Base-by-base conservation (phyloP, 2,113 vertebrate species). In the Trogon melanurus region DNA sequence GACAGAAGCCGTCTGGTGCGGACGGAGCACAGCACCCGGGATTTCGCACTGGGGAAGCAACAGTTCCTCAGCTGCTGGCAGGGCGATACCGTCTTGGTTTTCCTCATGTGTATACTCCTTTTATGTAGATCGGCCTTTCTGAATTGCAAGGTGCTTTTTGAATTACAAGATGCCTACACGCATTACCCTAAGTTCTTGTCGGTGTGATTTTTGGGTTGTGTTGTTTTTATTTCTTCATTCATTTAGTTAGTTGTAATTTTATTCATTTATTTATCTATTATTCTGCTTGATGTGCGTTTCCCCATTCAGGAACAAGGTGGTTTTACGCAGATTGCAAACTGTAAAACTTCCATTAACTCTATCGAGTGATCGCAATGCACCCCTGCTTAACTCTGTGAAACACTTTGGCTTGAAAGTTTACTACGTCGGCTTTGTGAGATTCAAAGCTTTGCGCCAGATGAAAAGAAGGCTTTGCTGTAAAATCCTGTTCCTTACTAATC, bases 321-420 rank as follows among this genome's bases (percentile, higher is more conserved):
- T 78, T 94, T 62, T 94, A 85, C 95, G 58, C 79, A 82, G 21
- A 91, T 25, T 64, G 88, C 94, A 75, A 96, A 85, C 88, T 94
- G 32, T 95, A 82, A 94, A 97, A 75, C 58, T 67, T 97, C 60
- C 78, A 85, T 95, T 88, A 95, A 93, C 57, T 94, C 72, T 54
- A 32, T 79, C 45, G 64, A 92, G 72, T 74, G 89, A 79, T 91
- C 88, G 88, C 82, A 91, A 1, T 32, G 57, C 38, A 54, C 82
- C 67, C 41, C 57, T 62, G 58, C 60, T 41, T 92, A 88, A 86
- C 48, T 67, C 79, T 62, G 6, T 45, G 79, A 91, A 96, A 92
- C 60, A 84, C 29, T 41, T 69, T 76, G 81, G 50, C 91, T 96
- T 85, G 38, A 73, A 95, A 95, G 81, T 97, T 98, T 95, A 86